Evolutionary conservation across 2,888 invertebrate species (phyloP).

Genomic region (Rotaria socialis): DNA sequence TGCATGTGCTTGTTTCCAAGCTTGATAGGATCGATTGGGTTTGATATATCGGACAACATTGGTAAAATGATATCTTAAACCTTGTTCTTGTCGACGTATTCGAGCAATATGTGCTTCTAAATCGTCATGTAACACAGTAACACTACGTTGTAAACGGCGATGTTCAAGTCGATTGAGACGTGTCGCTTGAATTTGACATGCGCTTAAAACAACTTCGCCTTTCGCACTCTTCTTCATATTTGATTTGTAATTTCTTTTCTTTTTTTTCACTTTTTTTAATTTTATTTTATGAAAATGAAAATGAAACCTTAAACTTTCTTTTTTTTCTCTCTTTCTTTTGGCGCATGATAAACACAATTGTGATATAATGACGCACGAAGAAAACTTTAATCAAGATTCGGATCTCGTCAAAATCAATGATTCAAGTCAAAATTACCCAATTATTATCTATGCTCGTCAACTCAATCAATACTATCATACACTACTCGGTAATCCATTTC

Average conservation of each 20-base stretch:
- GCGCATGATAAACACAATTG: not conserved
- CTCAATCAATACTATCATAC: constrained; percentile 29
- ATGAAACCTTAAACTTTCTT: not conserved
- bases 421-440: not conserved
- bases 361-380: not conserved
- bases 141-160: not conserved
- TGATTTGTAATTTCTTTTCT: not conserved
- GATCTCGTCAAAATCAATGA: constrained; percentile 7
- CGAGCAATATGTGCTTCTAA: not conserved
- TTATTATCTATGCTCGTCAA: constrained; percentile 27
- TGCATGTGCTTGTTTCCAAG: not conserved
- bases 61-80: not conserved
- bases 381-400: not conserved
- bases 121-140: not conserved
- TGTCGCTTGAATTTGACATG: not conserved
- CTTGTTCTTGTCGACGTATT: not conserved
- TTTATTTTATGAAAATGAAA: not conserved
- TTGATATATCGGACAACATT: not conserved
- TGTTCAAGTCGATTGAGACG: not conserved
- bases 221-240: not conserved
- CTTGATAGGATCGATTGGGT: not conserved
- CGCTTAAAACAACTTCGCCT: not conserved
- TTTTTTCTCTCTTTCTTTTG: not conserved
- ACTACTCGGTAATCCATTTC: constrained; percentile 26
- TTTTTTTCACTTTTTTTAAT: not conserved